Conservation (phyloP, 2,888 invertebrate species). For the Himalopsyche kuldschensis region DNA sequence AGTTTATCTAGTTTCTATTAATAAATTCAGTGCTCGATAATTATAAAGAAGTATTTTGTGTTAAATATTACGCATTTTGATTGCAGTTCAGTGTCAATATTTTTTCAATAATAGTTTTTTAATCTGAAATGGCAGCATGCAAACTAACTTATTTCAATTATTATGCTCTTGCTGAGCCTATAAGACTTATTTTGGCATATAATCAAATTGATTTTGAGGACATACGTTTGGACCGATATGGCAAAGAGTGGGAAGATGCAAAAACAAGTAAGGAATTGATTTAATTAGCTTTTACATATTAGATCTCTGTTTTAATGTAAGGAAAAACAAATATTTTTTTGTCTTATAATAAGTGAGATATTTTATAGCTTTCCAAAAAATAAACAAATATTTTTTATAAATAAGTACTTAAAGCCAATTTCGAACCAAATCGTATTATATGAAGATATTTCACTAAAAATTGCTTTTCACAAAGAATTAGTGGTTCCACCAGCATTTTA, state of each 20-base stretch:
- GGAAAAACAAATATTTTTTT: neutral
- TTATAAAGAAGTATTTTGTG: neutral
- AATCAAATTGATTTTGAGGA: conserved; percentile 28
- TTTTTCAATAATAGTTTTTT: too few species aligned
- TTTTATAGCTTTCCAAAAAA: too few species aligned
- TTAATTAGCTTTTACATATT: too few species aligned
- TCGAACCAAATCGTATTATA: too few species aligned
- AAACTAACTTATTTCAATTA: conserved; percentile 35
- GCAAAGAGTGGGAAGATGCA: conserved; percentile 29
- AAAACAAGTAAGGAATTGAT: conserved; percentile 23
- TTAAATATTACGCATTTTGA: neutral
- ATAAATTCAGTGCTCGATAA: neutral
- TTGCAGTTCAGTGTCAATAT: too few species aligned
- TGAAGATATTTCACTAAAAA: too few species aligned
- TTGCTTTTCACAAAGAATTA: too few species aligned
- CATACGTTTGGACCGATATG: conserved; percentile 24
- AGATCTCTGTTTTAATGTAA: neutral
- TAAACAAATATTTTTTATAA: too few species aligned
- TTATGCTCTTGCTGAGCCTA: conserved; percentile 32
- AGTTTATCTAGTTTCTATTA: neutral
- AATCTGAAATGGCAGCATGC: conserved; percentile 2
- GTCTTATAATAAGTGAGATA: too few species aligned
- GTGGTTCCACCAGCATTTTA: too few species aligned
- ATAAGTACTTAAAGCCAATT: too few species aligned
- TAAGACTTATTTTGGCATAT: conserved; percentile 29